These are phyloP conservation scores for Proales similis DNA, from an alignment of 1,140 invertebrate species.

Conservation along the genomic window DNA sequence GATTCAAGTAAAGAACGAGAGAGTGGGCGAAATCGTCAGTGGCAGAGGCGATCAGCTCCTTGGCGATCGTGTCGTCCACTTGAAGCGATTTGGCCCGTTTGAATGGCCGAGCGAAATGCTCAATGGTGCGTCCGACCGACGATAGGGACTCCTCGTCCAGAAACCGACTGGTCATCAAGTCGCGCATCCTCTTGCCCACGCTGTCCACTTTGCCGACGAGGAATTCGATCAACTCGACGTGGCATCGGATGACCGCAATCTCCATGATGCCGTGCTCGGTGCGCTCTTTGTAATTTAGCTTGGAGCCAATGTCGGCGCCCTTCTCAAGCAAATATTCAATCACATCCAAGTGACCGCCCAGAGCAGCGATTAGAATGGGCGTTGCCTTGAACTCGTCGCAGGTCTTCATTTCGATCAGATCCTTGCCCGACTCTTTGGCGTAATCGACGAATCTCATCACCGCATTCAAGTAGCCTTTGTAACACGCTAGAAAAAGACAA, in stretches of 20 bases:
- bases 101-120: neutral
- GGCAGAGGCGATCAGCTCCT: no score
- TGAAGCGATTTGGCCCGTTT: no score
- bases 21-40: no score
- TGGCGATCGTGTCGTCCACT: no score
- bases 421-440: slow-evolving; percentile 18
- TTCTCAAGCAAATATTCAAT: slow-evolving; percentile 16
- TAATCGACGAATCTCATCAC: slow-evolving; percentile 17
- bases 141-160: neutral
- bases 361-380: slow-evolving; percentile 8
- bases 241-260: slow-evolving; percentile 6
- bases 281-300: slow-evolving; percentile 3
- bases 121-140: slow-evolving; percentile 28
- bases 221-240: slow-evolving; percentile 6
- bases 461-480: slow-evolving; percentile 32
- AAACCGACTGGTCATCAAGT: neutral
- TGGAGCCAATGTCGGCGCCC: slow-evolving; percentile 16
- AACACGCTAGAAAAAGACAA: no score
- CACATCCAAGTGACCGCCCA: slow-evolving; percentile 23
- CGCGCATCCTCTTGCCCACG: neutral
- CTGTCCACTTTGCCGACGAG: neutral
- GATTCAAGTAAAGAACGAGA: no score
- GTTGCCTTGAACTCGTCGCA: slow-evolving; percentile 24
- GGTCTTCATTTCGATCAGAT: slow-evolving; percentile 21
- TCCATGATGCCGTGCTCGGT: slow-evolving; percentile 24